Evolutionary conservation across 2,888 invertebrate species (phyloP).

Genomic region (Drosophila engyochracea): DNA sequence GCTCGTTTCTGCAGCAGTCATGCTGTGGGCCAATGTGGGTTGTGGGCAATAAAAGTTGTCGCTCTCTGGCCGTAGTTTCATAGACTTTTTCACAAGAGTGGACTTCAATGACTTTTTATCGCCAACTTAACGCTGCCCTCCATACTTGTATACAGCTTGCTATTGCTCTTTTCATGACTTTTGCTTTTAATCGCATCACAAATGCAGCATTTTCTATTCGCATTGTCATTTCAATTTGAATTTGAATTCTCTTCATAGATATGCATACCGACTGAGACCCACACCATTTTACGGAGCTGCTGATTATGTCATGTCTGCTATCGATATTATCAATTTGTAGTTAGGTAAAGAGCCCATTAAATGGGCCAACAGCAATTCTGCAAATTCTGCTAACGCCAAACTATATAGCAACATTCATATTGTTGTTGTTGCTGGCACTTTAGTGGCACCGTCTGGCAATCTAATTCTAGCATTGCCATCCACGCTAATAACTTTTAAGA

Average conservation of each 20-base stretch:
- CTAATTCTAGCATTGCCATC: slow-evolving; percentile 32
- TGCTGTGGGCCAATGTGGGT: background rate
- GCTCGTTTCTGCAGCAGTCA: background rate
- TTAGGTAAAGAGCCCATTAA: slow-evolving; percentile 7
- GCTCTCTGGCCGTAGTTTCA: slow-evolving; percentile 49
- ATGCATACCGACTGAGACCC: background rate
- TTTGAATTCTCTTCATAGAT: background rate
- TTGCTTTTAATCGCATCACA: slow-evolving; percentile 29
- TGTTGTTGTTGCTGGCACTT: slow-evolving; percentile 14
- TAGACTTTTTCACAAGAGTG: slow-evolving; percentile 67
- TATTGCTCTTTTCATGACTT: slow-evolving; percentile 9
- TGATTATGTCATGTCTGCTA: slow-evolving; percentile 31
- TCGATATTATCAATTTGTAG: slow-evolving; percentile 48
- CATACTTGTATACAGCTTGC: background rate
- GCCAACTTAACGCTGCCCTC: slow-evolving; percentile 23
- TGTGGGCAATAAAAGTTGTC: slow-evolving; percentile 60
- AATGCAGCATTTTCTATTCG: slow-evolving; percentile 10
- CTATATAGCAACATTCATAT: slow-evolving; percentile 33
- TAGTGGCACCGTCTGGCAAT: slow-evolving; percentile 28
- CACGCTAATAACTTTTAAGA: slow-evolving; percentile 49
- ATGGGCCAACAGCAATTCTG: slow-evolving; percentile 35
- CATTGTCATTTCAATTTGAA: slow-evolving; percentile 3
- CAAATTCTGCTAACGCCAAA: slow-evolving; percentile 29
- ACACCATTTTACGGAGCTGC: slow-evolving; percentile 16
- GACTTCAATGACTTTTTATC: slow-evolving; percentile 63